phyloP scores from a whole-genome alignment of 2,888 invertebrate genomes.

The Parthenolecanium corni region DNA sequence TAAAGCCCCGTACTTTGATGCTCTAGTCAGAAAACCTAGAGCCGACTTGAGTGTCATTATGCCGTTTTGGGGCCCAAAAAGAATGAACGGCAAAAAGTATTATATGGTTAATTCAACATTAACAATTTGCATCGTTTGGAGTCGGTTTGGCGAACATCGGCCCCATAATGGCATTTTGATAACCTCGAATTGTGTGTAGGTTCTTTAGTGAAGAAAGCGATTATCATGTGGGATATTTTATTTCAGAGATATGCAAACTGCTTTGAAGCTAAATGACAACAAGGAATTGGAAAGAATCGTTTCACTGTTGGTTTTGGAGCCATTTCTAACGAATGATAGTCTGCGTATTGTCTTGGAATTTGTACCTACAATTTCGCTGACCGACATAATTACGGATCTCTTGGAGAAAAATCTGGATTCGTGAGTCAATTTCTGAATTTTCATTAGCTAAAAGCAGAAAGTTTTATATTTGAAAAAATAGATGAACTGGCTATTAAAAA shows the following conservation, averaged over 20 bases:
- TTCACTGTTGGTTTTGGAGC: slow-evolving; percentile 10
- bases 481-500: too few relatives aligned
- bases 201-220: too few relatives aligned
- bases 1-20: neutral
- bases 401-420: slow-evolving; percentile 8
- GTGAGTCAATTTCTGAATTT: neutral
- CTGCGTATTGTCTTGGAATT: slow-evolving; percentile 17
- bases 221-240: too few relatives aligned
- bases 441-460: neutral
- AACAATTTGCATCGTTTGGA: too few relatives aligned
- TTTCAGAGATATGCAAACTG: slow-evolving; percentile 8
- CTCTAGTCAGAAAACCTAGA: neutral
- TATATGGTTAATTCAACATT: too few relatives aligned
- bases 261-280: neutral
- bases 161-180: too few relatives aligned
- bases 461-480: neutral
- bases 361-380: slow-evolving; percentile 6
- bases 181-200: too few relatives aligned
- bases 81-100: too few relatives aligned
- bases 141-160: too few relatives aligned
- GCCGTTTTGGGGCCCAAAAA: too few relatives aligned
- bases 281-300: neutral
- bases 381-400: slow-evolving; percentile 16
- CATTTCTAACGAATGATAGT: slow-evolving; percentile 1
- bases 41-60: too few relatives aligned